Conservation (phyloP, 1,140 invertebrate genomes). For the Zophobas atratus region DNA sequence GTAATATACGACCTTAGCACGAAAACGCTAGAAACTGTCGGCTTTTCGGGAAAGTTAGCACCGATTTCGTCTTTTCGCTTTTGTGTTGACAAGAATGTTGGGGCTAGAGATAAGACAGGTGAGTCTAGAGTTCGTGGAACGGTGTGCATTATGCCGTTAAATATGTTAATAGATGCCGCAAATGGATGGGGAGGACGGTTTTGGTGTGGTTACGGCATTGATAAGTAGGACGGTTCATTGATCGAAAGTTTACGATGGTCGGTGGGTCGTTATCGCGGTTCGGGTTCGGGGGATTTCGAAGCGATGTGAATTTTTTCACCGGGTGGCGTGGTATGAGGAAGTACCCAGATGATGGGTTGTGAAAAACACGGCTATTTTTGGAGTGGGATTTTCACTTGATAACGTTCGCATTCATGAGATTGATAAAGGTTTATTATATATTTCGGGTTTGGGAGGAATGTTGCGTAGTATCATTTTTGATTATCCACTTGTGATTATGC, state of each 20-base stretch:
- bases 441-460: too few species aligned
- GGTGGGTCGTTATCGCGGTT: too few species aligned
- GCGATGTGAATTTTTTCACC: not conserved
- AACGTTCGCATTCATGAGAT: too few species aligned
- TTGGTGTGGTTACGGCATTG: not conserved
- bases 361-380: too few species aligned
- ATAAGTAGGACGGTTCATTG: not conserved
- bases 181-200: not conserved
- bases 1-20: slow-evolving; percentile 18
- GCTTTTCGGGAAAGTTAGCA: slow-evolving; percentile 1
- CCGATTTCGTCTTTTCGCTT: not conserved
- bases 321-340: too few species aligned
- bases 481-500: too few species aligned
- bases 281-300: not conserved
- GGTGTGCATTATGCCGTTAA: slow-evolving; percentile 8
- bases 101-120: slow-evolving; percentile 8
- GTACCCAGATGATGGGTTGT: too few species aligned
- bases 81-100: not conserved
- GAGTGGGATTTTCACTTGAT: too few species aligned
- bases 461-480: too few species aligned
- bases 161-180: slow-evolving; percentile 5
- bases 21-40: slow-evolving; percentile 10
- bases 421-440: too few species aligned
- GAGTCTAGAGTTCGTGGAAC: slow-evolving; percentile 1
- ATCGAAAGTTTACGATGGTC: not conserved